Evolutionary conservation across 92 coral and sea anemone genomes (phyloP), one percentile per base, ranked within the genome.

Genomic region (Umimayanthus kanabou): DNA sequence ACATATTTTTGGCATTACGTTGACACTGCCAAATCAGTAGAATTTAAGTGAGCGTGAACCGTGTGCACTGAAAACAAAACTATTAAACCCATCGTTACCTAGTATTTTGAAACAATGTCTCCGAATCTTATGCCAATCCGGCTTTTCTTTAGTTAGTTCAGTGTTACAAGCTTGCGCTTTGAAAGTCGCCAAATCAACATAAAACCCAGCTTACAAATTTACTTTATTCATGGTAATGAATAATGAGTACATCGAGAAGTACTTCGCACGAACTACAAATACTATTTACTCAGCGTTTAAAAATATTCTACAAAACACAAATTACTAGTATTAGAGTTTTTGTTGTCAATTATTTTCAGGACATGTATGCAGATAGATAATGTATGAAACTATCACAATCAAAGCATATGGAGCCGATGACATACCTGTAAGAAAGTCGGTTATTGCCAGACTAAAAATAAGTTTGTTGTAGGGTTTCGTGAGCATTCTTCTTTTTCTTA

Each of bases 401-500:
- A 37, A 16, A 73, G 8, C 11, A 2, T 25, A 40, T 39, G n/a
- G 9, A 75, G 5, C 11, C 9, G 58, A 53, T 9, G 14, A 9
- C 58, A 53, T 47, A 78, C 82, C 82, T 78, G 82, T 78, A 25
- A 78, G 82, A 53, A 78, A 49, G 22, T 78, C 82, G 18, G 82
- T 78, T 78, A 78, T 29, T 0, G 82, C 82, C 82, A 78, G 26
- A 50, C 67, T 78, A 10, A 78, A 78, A 45, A 78, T 78, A 9
- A 78, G 82, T n/a, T 45, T 78, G 82, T 78, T 78, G 23, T 49
- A 29, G 8, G 65, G 65, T 18, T 25, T 78, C 22, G 3, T 47
- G 37, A 78, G 82, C 82, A 78, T 78, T 49, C 65, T 14, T 78
- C 82, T 47, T 78, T n/a, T 78, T n/a, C 82, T 78, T 78, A 78